Evolutionary conservation across 2,888 invertebrate species (phyloP).

Genomic region (Didymodactylos carnosus): DNA sequence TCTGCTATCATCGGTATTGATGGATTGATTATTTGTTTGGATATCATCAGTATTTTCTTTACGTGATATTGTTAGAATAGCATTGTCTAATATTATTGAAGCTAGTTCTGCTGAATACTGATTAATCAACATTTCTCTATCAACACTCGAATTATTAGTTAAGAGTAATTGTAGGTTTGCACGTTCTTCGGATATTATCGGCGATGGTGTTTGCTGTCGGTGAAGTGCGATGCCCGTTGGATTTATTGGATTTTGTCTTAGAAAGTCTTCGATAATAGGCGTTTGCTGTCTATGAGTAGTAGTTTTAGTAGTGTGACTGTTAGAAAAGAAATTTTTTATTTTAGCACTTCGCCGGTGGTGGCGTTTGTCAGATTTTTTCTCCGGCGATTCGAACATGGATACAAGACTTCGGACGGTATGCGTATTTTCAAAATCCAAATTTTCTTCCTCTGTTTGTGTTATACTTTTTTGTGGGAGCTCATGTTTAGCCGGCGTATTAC

Average conservation of each 20-base stretch:
- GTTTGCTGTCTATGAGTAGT: too few relatives aligned
- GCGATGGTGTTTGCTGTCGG: background rate
- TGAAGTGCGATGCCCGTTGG: background rate
- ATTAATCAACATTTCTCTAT: background rate
- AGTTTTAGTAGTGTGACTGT: too few relatives aligned
- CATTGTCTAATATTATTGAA: background rate
- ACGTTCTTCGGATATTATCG: background rate
- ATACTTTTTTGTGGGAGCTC: too few relatives aligned
- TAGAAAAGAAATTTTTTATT: too few relatives aligned
- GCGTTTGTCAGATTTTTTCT: too few relatives aligned
- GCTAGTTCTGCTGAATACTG: background rate
- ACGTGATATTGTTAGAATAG: background rate
- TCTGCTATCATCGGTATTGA: background rate
- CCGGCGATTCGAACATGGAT: background rate
- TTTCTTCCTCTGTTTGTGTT: too few relatives aligned
- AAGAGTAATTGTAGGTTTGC: background rate
- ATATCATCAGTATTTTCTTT: background rate
- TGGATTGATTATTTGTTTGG: background rate
- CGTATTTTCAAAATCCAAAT: too few relatives aligned
- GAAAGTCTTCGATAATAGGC: background rate
- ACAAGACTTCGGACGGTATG: background rate
- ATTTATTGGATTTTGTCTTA: background rate
- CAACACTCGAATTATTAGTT: background rate
- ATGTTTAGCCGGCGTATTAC: too few relatives aligned
- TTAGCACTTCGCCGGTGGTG: background rate